Evolutionary conservation across 2,113 vertebrate species (phyloP).

Genomic region (Entomyzon cyanotis): DNA sequence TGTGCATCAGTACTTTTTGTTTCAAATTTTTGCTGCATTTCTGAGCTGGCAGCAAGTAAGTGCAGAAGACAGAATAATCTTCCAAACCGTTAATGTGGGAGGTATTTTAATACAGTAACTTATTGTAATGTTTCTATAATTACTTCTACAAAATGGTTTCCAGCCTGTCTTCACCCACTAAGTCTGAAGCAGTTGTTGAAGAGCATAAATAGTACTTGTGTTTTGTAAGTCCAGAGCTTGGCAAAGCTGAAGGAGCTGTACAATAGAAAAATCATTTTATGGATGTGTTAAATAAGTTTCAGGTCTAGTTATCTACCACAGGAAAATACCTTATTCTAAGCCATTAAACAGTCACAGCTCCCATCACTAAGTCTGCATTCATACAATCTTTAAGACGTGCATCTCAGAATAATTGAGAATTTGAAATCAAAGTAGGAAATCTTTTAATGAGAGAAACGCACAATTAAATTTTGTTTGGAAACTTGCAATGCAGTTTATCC

Average conservation of each 20-base stretch:
- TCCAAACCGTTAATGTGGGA: background rate
- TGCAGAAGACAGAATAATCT: background rate
- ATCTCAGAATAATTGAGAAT: background rate
- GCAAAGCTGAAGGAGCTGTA: background rate
- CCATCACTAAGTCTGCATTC: background rate
- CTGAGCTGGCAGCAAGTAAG: background rate
- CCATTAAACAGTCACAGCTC: background rate
- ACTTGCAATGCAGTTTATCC: background rate
- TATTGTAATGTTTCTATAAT: slow-evolving; percentile 6
- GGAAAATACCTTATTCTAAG: background rate
- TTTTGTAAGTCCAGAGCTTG: background rate
- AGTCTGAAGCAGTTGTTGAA: background rate
- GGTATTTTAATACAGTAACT: slow-evolving; percentile 1
- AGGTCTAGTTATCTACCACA: background rate
- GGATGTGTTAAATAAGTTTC: background rate
- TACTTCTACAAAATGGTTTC: background rate
- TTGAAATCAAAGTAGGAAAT: background rate
- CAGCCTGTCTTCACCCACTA: background rate
- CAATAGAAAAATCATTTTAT: background rate
- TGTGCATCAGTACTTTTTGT: background rate
- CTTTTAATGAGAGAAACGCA: slow-evolving; percentile 22
- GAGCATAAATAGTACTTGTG: background rate
- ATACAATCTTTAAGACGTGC: background rate
- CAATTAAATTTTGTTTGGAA: slow-evolving; percentile 1
- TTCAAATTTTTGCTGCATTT: background rate